Evolutionary conservation across 2,888 invertebrate species (phyloP), one percentile per base, ranked within the genome.

Genomic region (Stenolophus ochropezus): DNA sequence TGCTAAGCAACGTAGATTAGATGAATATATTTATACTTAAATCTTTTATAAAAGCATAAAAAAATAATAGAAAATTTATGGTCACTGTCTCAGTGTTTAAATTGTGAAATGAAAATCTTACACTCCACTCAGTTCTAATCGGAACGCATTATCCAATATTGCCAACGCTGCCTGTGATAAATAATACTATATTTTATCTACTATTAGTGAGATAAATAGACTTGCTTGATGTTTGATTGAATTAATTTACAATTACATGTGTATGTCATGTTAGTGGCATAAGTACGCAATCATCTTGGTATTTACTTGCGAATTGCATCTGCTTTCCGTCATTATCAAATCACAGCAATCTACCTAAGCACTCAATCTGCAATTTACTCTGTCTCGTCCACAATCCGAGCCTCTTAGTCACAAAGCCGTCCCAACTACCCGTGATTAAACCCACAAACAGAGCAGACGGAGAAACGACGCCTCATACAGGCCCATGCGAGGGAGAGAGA

Each of bases 351-450:
- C 56, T 18, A 21, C 11, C 56, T 21, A 56, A 56, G 5, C 56
- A 56, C 20, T 56, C 56, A 56, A 53, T 56, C 11, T 56, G 21
- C 21, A 21, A 20, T 56, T 42, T 42, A 42, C 33, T 20, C 16
- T 56, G 56, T 18, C 56, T 56, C 14, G 16, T 20, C 21, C 56
- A 20, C 56, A 56, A 25, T 25, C 25, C 61, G 21, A 61, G 14
- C 61, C 61, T 61, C 61, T 61, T 61, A 61, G 61, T 61, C 61
- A 61, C 61, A 61, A 61, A 61, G 61, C 61, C 61, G 21, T 61
- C 61, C 23, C 61, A 61, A 25, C 61, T 21, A 61, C 61, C 56
- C 61, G 61, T 61, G 61, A 69, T 69, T 69, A 69, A 69, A 69
- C 33, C 65, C 33, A 69, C 65, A 69, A 69, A 42, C 65, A 69